Evolutionary conservation across 2,113 vertebrate species (phyloP), one percentile per base, ranked within the genome.

Genomic region (Ageneiosus marmoratus): DNA sequence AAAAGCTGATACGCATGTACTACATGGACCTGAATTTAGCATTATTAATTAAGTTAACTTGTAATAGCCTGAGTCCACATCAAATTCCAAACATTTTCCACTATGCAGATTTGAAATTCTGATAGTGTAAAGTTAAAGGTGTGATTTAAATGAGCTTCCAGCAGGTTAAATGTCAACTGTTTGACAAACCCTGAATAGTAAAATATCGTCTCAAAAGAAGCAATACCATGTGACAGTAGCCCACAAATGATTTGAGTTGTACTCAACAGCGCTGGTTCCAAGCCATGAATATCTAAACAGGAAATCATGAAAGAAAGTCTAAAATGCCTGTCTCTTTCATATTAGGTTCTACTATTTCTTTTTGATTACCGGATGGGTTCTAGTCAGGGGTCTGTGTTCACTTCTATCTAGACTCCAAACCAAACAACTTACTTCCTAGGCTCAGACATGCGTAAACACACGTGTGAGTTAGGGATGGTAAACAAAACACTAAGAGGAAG

Each of bases 391-490:
- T 83, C 84, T 92, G 88, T 87, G 89, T 89, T 92, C 62, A 37
- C 55, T n/a, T 51, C 84, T 89, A 87, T 91, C 88, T 77, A 83
- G 89, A 80, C 90, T 92, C 93, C 92, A 93, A 92, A 88, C 88
- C 89, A 93, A 92, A 92, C 91, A 84, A 87, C 82, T 86, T 18
- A 74, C 86, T 85, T 88, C 89, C 85, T 86, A 89, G 77, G 50
- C 70, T 53, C 32, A 90, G 76, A 50, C 65, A 67, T 81, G 76
- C 56, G 77, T 51, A 70, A 48, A 63, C 63, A 67, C 18, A 80
- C 53, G 24, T 63, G 41, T 55, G 51, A 67, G 60, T 29, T 18
- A 70, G 76, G 44, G 73, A 37, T 48, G 37, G 77, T 69, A 79
- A 84, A 79, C 55, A 86, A 85, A 88, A 87, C 80, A 86, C 65